A percentile compares a stretch with the other conserved stretches of the same genome.
These are phyloP conservation scores for Ciconia maguari DNA, from an alignment of 2,113 vertebrate species.

Conservation along the genomic window DNA sequence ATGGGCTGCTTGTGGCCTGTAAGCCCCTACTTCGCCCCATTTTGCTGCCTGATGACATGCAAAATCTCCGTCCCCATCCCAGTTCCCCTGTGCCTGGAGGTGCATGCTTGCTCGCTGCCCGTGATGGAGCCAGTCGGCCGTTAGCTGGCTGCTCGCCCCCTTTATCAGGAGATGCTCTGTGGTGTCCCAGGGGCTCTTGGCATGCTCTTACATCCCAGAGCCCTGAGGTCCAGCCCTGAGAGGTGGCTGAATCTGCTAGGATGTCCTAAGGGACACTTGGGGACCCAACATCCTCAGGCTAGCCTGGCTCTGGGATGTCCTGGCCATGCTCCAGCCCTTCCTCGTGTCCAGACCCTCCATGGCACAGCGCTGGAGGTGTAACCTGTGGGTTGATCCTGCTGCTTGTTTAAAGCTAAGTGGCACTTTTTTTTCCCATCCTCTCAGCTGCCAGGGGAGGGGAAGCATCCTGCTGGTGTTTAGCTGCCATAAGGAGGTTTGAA, in stretches of 20 bases:
- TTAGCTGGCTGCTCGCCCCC: neutral
- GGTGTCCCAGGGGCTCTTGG: neutral
- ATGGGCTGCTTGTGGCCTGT: too few species aligned
- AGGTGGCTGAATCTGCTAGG: neutral
- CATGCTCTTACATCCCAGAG: neutral
- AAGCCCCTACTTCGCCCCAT: neutral
- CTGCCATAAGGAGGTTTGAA: neutral
- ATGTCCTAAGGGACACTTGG: neutral
- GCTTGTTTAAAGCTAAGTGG: neutral
- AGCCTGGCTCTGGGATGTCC: neutral
- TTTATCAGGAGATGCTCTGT: neutral
- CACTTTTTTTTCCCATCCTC: neutral
- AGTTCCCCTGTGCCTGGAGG: neutral
- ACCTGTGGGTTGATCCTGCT: neutral
- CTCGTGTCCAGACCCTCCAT: fast-evolving
- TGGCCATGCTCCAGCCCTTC: neutral
- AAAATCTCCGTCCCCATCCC: neutral
- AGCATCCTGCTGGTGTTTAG: neutral
- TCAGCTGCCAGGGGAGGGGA: neutral
- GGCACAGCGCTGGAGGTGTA: neutral
- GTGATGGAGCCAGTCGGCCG: fast-evolving
- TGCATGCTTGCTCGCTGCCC: fast-evolving
- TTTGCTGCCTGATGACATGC: neutral
- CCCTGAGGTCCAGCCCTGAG: neutral
- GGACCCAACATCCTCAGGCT: neutral